phyloP scores from a whole-genome alignment of 2,797 vertebrate species.

The Graptemys geographica region DNA sequence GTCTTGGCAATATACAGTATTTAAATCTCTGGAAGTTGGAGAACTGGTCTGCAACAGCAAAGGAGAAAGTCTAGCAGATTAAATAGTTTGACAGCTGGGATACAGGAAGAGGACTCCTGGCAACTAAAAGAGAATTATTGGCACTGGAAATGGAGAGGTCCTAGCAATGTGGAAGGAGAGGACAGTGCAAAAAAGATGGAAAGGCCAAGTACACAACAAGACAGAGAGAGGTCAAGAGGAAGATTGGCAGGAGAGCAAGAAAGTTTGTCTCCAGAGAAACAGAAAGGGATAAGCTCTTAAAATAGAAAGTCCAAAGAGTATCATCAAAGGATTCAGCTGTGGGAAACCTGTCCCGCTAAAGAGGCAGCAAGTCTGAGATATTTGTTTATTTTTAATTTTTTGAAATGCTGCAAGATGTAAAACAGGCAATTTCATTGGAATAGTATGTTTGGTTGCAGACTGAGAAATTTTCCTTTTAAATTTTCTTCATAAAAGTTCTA shows the following conservation, averaged over 20 bases:
- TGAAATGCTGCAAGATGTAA: constrained; percentile 57
- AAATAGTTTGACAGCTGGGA: constrained; percentile 11
- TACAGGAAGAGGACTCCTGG: neutral
- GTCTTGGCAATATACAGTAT: constrained; percentile 4
- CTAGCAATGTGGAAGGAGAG: neutral
- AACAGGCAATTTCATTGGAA: constrained; percentile 51
- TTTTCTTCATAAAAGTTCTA: constrained; percentile 22
- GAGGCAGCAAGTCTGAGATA: constrained; percentile 61
- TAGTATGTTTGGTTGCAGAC: constrained; percentile 27
- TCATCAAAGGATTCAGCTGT: constrained; percentile 78
- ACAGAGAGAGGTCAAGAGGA: constrained; percentile 62
- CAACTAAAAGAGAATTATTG: neutral
- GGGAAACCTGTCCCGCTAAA: constrained; percentile 77
- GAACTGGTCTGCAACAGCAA: constrained; percentile 1
- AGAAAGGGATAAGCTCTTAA: constrained; percentile 68
- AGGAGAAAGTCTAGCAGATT: neutral
- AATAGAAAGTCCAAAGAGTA: constrained; percentile 72
- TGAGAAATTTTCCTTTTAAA: constrained; percentile 32
- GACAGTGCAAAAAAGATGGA: constrained; percentile 33
- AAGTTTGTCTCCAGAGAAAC: constrained; percentile 69
- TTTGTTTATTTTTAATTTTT: constrained; percentile 75
- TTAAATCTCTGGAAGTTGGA: neutral
- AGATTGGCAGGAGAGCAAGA: constrained; percentile 73
- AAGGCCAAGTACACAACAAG: constrained; percentile 53
- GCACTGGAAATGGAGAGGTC: neutral